Percentiles rank a stretch among this genome's conserved stretches.
phyloP scores from a whole-genome alignment of 2,888 invertebrate species.

The Napeogenes sylphis region DNA sequence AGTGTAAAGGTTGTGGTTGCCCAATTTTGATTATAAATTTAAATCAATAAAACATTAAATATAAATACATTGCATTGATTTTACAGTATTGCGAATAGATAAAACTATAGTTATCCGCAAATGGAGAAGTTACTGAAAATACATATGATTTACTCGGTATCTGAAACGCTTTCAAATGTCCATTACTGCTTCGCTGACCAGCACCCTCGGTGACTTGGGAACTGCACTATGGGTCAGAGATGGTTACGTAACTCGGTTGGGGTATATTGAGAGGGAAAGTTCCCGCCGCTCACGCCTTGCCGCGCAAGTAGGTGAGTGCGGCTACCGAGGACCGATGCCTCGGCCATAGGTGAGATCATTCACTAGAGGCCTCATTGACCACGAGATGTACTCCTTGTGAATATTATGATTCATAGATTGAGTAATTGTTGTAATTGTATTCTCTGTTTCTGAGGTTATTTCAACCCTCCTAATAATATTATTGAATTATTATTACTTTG shows the following conservation, averaged over 20 bases:
- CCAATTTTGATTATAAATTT: too few relatives aligned
- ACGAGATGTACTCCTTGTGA: slow-evolving; percentile 39
- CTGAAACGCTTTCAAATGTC: slow-evolving; percentile 1
- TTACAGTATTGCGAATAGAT: too few relatives aligned
- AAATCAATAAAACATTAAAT: too few relatives aligned
- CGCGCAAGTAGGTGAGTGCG: slow-evolving; percentile 74
- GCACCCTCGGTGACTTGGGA: slow-evolving; percentile 25
- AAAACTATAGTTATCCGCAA: neutral
- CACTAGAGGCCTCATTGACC: slow-evolving; percentile 68
- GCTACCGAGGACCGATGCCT: slow-evolving; percentile 69
- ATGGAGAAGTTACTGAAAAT: neutral
- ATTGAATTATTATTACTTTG: too few relatives aligned
- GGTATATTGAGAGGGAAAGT: slow-evolving; percentile 75
- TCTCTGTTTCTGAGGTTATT: neutral
- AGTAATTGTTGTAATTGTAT: slow-evolving; percentile 22
- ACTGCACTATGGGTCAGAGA: slow-evolving; percentile 25
- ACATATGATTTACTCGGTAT: neutral
- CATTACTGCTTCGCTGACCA: slow-evolving; percentile 22
- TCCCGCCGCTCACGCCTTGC: slow-evolving; percentile 67
- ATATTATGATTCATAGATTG: slow-evolving; percentile 2
- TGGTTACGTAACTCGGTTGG: slow-evolving; percentile 52
- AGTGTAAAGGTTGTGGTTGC: too few relatives aligned
- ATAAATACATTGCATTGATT: too few relatives aligned
- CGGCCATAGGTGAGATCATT: slow-evolving; percentile 73
- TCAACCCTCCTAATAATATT: too few relatives aligned